Evolutionary conservation across 2,797 vertebrate genomes (phyloP).

Genomic region (Betta splendens): DNA sequence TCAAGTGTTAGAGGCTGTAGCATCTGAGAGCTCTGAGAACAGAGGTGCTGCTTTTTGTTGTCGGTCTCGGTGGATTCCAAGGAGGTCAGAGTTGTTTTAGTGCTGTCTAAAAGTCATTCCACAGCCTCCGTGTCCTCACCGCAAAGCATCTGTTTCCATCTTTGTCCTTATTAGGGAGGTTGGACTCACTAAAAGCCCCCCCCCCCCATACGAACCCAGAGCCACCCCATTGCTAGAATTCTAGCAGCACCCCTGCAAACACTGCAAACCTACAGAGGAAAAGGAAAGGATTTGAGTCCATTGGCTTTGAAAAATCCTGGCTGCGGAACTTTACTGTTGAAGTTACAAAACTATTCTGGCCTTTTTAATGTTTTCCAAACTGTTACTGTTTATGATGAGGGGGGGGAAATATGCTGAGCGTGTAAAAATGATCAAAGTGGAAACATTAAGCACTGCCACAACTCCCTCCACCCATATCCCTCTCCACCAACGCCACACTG

Average conservation of each 20-base stretch:
- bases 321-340: background rate
- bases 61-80: background rate
- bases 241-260: too few species aligned
- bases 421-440: conserved; percentile 79
- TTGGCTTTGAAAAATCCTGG: conserved; percentile 4
- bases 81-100: background rate
- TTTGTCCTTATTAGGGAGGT: too few species aligned
- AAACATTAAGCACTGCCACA: conserved; percentile 52
- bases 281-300: too few species aligned
- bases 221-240: too few species aligned
- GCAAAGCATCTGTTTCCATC: too few species aligned
- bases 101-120: background rate
- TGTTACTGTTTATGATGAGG: conserved; percentile 77
- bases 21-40: background rate
- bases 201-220: too few species aligned
- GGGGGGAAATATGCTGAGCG: conserved; percentile 75
- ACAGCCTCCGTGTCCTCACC: too few species aligned
- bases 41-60: background rate
- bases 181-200: too few species aligned
- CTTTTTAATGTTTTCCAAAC: conserved; percentile 33
- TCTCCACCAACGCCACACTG: conserved; percentile 39
- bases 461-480: conserved; percentile 36
- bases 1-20: background rate
- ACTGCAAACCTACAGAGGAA: too few species aligned
- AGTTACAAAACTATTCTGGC: conserved; percentile 5